Conservation (phyloP, 2,113 vertebrate species). For the Archocentrus centrarchus region DNA sequence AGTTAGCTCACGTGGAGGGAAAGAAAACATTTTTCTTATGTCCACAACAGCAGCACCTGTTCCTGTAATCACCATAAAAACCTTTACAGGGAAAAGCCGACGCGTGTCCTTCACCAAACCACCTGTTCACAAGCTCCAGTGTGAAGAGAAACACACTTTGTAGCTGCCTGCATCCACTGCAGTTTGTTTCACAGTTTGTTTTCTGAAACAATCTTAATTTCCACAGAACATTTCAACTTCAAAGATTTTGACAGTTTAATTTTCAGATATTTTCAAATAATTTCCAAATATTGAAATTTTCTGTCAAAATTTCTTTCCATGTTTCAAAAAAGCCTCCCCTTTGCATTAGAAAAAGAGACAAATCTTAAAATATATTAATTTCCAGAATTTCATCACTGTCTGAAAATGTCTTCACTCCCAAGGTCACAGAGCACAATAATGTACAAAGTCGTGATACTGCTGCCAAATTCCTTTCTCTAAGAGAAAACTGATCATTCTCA, state of each 20-base stretch:
- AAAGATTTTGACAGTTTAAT: background rate
- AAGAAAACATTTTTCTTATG: too few species aligned
- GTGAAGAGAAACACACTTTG: too few species aligned
- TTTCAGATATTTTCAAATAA: background rate
- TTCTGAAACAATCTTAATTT: background rate
- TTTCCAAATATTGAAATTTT: background rate
- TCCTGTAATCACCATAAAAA: too few species aligned
- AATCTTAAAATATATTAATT: background rate
- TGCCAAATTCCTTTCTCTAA: background rate
- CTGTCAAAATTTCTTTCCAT: background rate
- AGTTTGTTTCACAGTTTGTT: background rate
- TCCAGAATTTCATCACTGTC: background rate
- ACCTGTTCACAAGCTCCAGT: too few species aligned
- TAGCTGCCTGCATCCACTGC: too few species aligned
- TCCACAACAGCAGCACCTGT: too few species aligned
- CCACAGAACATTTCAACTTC: background rate
- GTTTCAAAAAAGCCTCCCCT: background rate
- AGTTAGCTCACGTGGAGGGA: too few species aligned
- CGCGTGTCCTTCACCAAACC: too few species aligned
- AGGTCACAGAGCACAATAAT: background rate
- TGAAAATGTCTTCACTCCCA: fast-evolving
- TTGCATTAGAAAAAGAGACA: background rate
- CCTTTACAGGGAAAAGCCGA: too few species aligned
- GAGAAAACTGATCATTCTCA: background rate
- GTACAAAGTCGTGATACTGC: background rate